phyloP scores from a whole-genome alignment of 2,113 vertebrate species.

The Coreoperca whiteheadi region DNA sequence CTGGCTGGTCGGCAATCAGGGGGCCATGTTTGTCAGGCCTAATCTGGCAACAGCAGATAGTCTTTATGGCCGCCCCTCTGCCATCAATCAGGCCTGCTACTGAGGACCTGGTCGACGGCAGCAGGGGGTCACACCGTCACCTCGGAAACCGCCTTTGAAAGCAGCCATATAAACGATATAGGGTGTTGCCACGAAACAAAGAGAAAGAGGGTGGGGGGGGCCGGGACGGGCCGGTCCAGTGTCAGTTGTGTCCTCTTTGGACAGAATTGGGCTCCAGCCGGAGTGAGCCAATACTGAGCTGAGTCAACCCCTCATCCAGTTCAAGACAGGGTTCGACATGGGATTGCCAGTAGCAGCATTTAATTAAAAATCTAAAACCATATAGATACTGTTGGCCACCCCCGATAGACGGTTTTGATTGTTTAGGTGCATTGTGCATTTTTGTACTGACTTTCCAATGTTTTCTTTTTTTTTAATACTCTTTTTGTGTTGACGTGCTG shows the following conservation, averaged over 20 bases:
- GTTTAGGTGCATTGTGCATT: no score
- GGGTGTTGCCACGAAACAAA: slow-evolving; percentile 70
- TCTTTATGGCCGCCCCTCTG: slow-evolving; percentile 80
- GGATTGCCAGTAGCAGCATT: background rate
- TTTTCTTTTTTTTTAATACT: background rate
- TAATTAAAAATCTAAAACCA: background rate
- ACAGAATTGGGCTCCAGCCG: slow-evolving; percentile 34
- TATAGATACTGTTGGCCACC: background rate
- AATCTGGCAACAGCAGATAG: slow-evolving; percentile 86
- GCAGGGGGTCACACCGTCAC: slow-evolving; percentile 83
- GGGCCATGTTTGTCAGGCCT: slow-evolving; percentile 82
- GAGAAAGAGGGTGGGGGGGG: slow-evolving; percentile 49
- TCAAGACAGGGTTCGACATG: background rate
- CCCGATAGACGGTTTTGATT: background rate
- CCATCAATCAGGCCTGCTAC: slow-evolving; percentile 85
- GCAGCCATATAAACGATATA: slow-evolving; percentile 78
- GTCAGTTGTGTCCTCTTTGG: slow-evolving; percentile 45
- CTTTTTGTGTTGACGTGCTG: background rate
- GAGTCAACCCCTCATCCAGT: slow-evolving; percentile 31
- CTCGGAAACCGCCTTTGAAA: slow-evolving; percentile 83
- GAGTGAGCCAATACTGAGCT: slow-evolving; percentile 41
- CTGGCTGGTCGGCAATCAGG: slow-evolving; percentile 54
- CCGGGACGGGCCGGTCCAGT: slow-evolving; percentile 19
- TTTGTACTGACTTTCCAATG: no score
- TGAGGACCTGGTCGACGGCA: slow-evolving; percentile 59